A percentile compares a stretch with the other conserved stretches of the same genome.
These are phyloP conservation scores for Aphaenogaster rudis DNA, from an alignment of 1,140 invertebrate species.

Conservation along the genomic window DNA sequence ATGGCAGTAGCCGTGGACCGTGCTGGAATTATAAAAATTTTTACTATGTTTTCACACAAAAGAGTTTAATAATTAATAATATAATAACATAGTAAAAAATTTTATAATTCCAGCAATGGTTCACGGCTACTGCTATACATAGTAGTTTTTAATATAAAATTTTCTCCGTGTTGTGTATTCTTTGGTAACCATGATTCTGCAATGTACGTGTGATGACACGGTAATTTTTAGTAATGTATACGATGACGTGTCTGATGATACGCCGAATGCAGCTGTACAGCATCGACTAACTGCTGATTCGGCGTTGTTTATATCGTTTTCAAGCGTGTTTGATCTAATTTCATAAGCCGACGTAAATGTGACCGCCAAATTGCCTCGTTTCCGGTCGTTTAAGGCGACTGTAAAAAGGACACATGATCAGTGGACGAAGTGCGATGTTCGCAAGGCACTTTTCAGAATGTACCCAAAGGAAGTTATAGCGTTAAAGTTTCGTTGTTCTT, in stretches of 20 bases:
- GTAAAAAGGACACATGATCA: not conserved
- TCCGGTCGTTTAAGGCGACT: not conserved
- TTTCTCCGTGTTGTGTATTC: not conserved
- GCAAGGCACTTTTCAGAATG: not conserved
- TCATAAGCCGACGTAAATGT: not conserved
- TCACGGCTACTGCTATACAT: no score
- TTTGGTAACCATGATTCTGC: slow-evolving; percentile 4
- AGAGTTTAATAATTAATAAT: no score
- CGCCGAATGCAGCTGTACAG: not conserved
- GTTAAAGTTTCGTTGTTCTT: not conserved
- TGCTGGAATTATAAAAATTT: no score
- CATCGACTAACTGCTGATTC: slow-evolving; percentile 24
- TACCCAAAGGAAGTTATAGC: not conserved
- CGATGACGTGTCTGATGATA: slow-evolving; percentile 25
- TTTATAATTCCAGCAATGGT: no score
- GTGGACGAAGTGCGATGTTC: not conserved
- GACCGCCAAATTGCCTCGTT: not conserved
- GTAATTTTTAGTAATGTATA: slow-evolving; percentile 45
- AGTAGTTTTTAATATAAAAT: no score
- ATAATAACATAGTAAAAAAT: no score
- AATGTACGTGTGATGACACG: not conserved
- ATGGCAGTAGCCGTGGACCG: no score
- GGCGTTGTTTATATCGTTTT: slow-evolving; percentile 7
- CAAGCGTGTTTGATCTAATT: slow-evolving; percentile 15
- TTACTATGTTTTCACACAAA: no score